phyloP scores from a whole-genome alignment of 2,888 invertebrate genomes.

The Epinotia nisella region DNA sequence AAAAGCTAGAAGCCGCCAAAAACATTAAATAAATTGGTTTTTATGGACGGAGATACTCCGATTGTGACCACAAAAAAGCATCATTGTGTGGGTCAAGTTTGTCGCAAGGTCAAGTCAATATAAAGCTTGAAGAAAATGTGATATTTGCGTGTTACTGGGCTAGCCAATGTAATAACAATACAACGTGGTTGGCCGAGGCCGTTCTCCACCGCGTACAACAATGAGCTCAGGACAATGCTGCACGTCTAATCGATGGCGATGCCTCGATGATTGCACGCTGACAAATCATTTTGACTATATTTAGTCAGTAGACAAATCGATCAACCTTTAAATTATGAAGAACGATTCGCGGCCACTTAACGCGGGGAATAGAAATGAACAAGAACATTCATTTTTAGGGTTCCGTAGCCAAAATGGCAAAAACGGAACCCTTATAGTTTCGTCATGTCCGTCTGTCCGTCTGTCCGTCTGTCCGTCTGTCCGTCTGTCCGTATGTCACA shows the following conservation, averaged over 20 bases:
- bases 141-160: constrained; percentile 18
- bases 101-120: constrained; percentile 7
- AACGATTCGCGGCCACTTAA: too few species aligned
- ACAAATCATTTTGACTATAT: constrained; percentile 1
- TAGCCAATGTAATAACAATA: constrained; percentile 34
- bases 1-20: too few species aligned
- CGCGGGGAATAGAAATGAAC: too few species aligned
- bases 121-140: constrained; percentile 8
- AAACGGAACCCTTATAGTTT: too few species aligned
- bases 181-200: constrained; percentile 31
- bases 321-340: too few species aligned
- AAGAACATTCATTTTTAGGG: too few species aligned
- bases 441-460: too few species aligned
- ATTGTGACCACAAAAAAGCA: not conserved
- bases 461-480: too few species aligned
- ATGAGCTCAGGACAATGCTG: constrained; percentile 38
- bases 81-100: constrained; percentile 10
- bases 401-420: too few species aligned
- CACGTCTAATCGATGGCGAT: constrained; percentile 26
- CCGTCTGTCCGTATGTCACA: too few species aligned
- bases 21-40: too few species aligned
- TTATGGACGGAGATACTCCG: too few species aligned
- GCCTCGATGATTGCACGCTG: constrained; percentile 21
- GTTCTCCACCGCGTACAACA: constrained; percentile 26
- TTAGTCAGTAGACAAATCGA: constrained; percentile 16